Evolutionary conservation across 2,888 invertebrate genomes (phyloP).

Genomic region (Pandemis cinnamomeana): DNA sequence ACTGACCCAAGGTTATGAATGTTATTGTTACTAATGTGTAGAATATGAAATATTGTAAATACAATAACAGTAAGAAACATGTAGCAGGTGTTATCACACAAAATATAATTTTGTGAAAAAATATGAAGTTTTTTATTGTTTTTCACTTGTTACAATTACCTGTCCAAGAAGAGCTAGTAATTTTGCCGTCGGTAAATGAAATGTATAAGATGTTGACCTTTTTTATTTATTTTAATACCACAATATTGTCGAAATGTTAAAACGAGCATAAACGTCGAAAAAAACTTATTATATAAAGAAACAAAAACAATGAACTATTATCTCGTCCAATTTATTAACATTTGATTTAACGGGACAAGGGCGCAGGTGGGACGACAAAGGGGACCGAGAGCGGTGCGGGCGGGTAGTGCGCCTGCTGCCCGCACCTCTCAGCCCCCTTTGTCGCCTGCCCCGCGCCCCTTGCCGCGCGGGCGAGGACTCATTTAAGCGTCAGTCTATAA

Average conservation of each 20-base stretch:
- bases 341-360: neutral
- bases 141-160: neutral
- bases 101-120: conserved; percentile 86
- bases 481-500: no score
- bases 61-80: conserved; percentile 79
- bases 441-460: no score
- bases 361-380: no score
- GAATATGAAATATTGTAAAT: conserved; percentile 83
- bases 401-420: no score
- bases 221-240: no score
- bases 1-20: conserved; percentile 78
- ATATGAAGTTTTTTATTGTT: conserved; percentile 55
- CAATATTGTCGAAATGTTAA: neutral
- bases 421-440: no score
- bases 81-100: conserved; percentile 86
- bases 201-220: no score
- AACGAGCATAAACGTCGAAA: neutral
- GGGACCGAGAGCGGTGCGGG: no score
- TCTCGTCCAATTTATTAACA: neutral
- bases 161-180: no score
- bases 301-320: neutral
- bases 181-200: no score
- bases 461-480: no score
- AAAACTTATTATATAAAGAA: neutral
- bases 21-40: conserved; percentile 85